Evolutionary conservation across 2,113 vertebrate genomes (phyloP).

Genomic region (Solea senegalensis): DNA sequence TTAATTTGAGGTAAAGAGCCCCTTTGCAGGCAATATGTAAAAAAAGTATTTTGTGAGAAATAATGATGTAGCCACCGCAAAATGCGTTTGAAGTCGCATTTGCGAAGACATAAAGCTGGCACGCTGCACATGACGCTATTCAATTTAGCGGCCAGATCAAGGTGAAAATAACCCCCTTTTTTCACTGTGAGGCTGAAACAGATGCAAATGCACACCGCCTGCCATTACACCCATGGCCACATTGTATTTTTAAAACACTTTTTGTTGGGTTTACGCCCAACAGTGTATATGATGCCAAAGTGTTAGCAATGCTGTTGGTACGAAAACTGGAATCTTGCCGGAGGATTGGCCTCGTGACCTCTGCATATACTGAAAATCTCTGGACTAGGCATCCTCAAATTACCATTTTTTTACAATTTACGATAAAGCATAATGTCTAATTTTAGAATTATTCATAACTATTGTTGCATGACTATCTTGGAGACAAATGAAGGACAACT

Average conservation of each 20-base stretch:
- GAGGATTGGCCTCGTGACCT: constrained; percentile 44
- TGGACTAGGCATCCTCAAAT: constrained; percentile 3
- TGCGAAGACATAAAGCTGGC: not conserved
- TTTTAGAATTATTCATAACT: not conserved
- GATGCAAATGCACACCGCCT: not conserved
- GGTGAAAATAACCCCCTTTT: not conserved
- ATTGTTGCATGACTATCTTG: not conserved
- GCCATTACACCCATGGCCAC: constrained; percentile 1
- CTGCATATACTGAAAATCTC: constrained; percentile 11
- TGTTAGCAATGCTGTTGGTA: not conserved
- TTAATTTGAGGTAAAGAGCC: constrained; percentile 36
- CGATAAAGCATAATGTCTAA: not conserved
- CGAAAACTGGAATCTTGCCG: constrained; percentile 40
- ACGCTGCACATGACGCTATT: not conserved
- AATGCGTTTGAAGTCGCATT: constrained; percentile 16
- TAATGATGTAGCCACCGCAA: not conserved
- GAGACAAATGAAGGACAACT: too few species aligned
- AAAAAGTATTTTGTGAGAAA: constrained; percentile 1
- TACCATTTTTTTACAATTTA: constrained; percentile 3
- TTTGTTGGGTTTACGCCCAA: not conserved
- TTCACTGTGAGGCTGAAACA: not conserved
- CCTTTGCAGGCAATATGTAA: constrained; percentile 35
- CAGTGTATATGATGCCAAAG: not conserved
- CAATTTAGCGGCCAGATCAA: not conserved
- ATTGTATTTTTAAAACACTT: not conserved